Evolutionary conservation across 2,888 invertebrate species (phyloP).

Genomic region (Globia sparganii): DNA sequence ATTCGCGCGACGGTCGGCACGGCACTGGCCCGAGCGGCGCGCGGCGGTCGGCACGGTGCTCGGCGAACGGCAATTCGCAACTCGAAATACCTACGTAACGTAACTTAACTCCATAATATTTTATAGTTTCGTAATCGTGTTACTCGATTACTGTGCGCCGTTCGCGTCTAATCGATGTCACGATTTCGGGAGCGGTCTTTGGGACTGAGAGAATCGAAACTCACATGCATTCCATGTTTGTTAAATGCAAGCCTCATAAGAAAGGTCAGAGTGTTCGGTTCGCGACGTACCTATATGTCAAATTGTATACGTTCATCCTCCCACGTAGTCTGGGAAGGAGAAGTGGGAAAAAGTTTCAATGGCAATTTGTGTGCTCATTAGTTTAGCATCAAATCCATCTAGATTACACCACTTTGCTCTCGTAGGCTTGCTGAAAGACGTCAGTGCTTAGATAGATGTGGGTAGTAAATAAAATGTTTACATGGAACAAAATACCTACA

Average conservation of each 20-base stretch:
- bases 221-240: conserved; percentile 72
- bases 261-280: conserved; percentile 71
- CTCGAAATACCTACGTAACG: conserved; percentile 82
- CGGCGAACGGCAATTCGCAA: conserved; percentile 84
- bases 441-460: conserved; percentile 16
- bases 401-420: conserved; percentile 7
- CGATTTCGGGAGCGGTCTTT: conserved; percentile 85
- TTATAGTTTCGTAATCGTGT: conserved; percentile 89
- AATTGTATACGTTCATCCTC: conserved; percentile 39
- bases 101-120: conserved; percentile 89
- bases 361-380: conserved; percentile 38
- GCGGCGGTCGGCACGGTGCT: conserved; percentile 65
- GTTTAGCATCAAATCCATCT: conserved; percentile 44
- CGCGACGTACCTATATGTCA: conserved; percentile 35
- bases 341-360: conserved; percentile 47
- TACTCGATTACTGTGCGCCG: conserved; percentile 86
- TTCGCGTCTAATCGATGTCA: conserved; percentile 86
- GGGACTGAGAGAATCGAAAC: conserved; percentile 68
- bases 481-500: background rate
- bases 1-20: conserved; percentile 72
- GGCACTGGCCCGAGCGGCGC: conserved; percentile 73
- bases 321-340: conserved; percentile 39
- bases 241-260: conserved; percentile 63
- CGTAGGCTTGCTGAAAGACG: background rate
- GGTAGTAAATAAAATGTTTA: conserved; percentile 15